Conservation (phyloP, 2,797 vertebrate species). For the Amblyraja radiata region DNA sequence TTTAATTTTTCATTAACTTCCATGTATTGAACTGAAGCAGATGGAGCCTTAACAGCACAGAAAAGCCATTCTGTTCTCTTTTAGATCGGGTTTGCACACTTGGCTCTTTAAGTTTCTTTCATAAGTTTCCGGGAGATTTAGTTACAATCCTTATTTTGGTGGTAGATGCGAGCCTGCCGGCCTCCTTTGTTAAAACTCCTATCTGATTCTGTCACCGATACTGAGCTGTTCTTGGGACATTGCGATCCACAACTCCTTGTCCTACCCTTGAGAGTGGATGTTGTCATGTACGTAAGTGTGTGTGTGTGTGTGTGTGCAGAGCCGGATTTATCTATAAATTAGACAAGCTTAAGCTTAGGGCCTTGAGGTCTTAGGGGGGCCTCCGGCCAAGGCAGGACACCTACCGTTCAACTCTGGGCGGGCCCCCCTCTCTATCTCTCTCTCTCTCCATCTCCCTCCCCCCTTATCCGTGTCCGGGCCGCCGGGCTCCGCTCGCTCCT, state of each 20-base stretch:
- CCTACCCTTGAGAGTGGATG: constrained; percentile 8
- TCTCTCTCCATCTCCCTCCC: no score
- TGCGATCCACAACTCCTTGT: constrained; percentile 23
- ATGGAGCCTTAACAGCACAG: constrained; percentile 27
- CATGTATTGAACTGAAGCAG: constrained; percentile 28
- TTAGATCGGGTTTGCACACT: neutral
- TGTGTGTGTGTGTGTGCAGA: no score
- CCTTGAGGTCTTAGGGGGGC: no score
- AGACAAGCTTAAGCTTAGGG: no score
- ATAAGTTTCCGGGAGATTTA: neutral
- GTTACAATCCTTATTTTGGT: neutral
- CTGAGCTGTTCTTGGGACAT: constrained; percentile 13
- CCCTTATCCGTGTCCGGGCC: no score
- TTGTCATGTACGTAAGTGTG: neutral
- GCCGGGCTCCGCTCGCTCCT: no score
- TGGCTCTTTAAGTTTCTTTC: neutral
- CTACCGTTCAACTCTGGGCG: no score
- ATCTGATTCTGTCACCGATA: constrained; percentile 30
- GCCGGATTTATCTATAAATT: no score
- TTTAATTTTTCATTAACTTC: neutral
- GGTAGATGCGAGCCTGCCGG: neutral
- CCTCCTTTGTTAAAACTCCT: constrained; percentile 27
- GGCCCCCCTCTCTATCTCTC: no score
- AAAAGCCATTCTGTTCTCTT: constrained; percentile 23
- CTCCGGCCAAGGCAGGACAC: no score